Conservation (phyloP, 2,888 invertebrate genomes). For the Hyposoter didymator region DNA sequence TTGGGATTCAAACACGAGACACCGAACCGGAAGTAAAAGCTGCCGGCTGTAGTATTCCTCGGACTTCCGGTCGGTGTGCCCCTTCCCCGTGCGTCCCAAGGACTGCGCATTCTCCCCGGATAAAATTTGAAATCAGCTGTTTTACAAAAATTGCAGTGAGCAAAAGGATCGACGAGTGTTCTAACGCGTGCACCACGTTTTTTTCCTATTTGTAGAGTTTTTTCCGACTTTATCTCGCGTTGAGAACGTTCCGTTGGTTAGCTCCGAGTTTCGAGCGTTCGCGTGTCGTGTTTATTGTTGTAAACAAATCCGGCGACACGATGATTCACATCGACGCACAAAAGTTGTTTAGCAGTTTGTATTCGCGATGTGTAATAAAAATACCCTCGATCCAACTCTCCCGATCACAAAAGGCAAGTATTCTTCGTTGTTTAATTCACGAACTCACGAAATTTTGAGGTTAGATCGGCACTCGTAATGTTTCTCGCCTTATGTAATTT, state of each 20-base stretch:
- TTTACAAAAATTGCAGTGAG: constrained; percentile 13
- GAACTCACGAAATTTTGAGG: not conserved
- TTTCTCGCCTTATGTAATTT: constrained; percentile 49
- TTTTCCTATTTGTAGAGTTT: not conserved
- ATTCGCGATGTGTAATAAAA: constrained; percentile 75
- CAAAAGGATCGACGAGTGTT: not conserved
- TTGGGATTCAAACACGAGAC: not conserved
- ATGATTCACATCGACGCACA: constrained; percentile 77
- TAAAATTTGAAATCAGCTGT: constrained; percentile 64
- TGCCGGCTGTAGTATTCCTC: not conserved
- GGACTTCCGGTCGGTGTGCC: not conserved
- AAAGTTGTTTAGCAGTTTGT: constrained; percentile 77
- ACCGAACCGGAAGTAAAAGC: not conserved
- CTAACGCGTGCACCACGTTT: constrained; percentile 15
- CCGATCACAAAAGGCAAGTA: constrained; percentile 89
- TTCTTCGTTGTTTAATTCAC: not conserved
- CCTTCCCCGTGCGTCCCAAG: not conserved
- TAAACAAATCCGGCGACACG: constrained; percentile 21
- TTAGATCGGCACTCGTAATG: constrained; percentile 13
- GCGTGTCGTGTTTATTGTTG: constrained; percentile 18
- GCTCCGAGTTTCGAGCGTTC: not conserved
- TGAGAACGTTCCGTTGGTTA: not conserved
- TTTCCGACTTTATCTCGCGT: not conserved
- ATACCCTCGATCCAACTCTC: constrained; percentile 85
- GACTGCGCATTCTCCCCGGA: constrained; percentile 33